Percentiles rank a stretch among this genome's conserved stretches.
These are phyloP conservation scores for Meriones psammophilus DNA, from an alignment of 2,797 vertebrate species.

Conservation along the genomic window DNA sequence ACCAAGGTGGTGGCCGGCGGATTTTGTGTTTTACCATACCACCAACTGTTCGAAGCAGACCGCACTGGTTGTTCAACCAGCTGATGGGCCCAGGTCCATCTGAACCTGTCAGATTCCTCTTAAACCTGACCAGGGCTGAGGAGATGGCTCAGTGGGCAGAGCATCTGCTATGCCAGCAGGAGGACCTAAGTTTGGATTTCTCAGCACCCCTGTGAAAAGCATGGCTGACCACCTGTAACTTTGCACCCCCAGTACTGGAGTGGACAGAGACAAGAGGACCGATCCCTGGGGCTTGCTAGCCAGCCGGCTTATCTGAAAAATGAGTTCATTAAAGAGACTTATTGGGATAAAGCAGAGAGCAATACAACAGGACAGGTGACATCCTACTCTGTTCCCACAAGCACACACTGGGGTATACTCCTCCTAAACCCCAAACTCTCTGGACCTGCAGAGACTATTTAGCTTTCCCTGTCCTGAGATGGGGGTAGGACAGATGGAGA, in stretches of 20 bases:
- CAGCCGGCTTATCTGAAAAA: neutral
- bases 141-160: neutral
- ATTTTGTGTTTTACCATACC: too few species aligned
- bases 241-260: neutral
- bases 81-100: rapidly evolving
- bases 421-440: neutral
- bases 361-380: neutral
- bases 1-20: neutral
- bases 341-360: neutral
- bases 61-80: neutral
- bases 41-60: neutral
- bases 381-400: neutral
- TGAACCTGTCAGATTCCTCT: neutral
- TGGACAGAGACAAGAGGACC: neutral
- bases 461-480: neutral
- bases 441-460: neutral
- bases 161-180: neutral
- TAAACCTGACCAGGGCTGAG: neutral
- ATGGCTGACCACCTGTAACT: neutral
- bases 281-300: neutral
- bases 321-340: neutral
- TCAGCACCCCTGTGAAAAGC: neutral
- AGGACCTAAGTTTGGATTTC: neutral
- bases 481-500: neutral
- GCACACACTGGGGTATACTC: neutral